Base-by-base conservation (phyloP, 2,888 invertebrate genomes). In the Monoplex corrugatus region DNA sequence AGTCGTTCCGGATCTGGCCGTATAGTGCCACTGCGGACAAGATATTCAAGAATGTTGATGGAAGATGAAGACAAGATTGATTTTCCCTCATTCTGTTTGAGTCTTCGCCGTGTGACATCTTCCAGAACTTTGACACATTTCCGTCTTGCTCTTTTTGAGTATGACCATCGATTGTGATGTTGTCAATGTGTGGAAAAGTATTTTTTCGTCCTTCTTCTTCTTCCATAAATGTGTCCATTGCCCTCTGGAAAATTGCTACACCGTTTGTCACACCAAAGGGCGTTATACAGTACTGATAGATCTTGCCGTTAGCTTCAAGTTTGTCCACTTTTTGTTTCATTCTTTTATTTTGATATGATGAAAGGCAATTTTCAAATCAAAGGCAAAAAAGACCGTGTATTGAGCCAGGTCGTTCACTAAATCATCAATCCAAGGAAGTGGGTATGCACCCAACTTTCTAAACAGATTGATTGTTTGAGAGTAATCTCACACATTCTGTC, bases 141-240 rank as follows among this genome's bases (percentile, higher is more conserved):
- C 23, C 28, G 0, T 84, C 84, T 1, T 84, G 84, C 35, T 84
- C 84, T 32, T 44, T 45, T 45, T 43, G 50, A 45, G 35, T 57
- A 35, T 50, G 35, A 44, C 84, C 84, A 84, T 19, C 43, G 28
- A 84, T n/a, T 45, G 32, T 45, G 32, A 45, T 84, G 84, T 84
- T 84, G n/a, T 84, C 84, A 57, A 84, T 43, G 84, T 84, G 28
- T 84, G n/a, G 40, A 43, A 57, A 84, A 28, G 84, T 84, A 44
- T 84, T n/a, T 35, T 43, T 84, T 45, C 40, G 35, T 13, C 84
- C 6, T 35, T 57, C 84, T n/a, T 57, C 84, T n/a, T 84, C 43
- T 2, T 35, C 50, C 32, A 84, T 16, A n/a, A 84, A n/a, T 35
- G 23, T 45, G 35, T 84, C 84, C 50, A 84, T 83, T 43, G 43